Percentiles rank a stretch among this genome's conserved stretches.
Conservation (phyloP, 2,888 invertebrate species). For the Drosophila paranaensis region DNA sequence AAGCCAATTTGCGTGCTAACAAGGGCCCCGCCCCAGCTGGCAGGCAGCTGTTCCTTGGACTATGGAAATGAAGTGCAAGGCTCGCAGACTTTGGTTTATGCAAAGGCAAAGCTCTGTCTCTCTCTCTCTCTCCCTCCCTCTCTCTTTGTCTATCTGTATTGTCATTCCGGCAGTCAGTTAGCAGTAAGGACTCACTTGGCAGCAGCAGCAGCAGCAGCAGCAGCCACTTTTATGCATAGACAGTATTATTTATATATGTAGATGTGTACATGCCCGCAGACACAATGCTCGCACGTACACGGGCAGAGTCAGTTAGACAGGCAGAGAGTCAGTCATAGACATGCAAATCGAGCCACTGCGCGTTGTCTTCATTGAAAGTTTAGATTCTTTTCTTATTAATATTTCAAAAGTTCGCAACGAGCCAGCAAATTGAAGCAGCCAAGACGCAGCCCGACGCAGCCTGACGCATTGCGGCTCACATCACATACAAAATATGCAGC, state of each 20-base stretch:
- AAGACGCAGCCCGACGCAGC: slow-evolving; percentile 23
- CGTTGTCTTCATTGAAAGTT: slow-evolving; percentile 68
- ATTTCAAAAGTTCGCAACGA: slow-evolving; percentile 65
- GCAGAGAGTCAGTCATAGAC: slow-evolving; percentile 24
- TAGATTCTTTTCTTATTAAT: slow-evolving; percentile 76
- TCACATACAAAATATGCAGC: background rate
- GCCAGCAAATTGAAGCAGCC: slow-evolving; percentile 49
- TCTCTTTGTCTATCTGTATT: slow-evolving; percentile 26
- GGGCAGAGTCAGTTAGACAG: background rate
- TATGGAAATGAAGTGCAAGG: slow-evolving; percentile 65
- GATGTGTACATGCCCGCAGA: slow-evolving; percentile 18
- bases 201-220: slow-evolving; percentile 42
- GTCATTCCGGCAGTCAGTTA: slow-evolving; percentile 51
- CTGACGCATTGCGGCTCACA: slow-evolving; percentile 9
- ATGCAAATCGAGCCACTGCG: slow-evolving; percentile 46
- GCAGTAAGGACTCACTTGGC: slow-evolving; percentile 37
- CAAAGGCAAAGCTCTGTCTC: slow-evolving; percentile 18
- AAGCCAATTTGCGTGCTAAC: slow-evolving; percentile 42
- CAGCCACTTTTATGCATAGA: slow-evolving; percentile 46
- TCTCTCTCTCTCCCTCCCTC: background rate
- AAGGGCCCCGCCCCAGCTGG: slow-evolving; percentile 23
- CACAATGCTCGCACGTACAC: slow-evolving; percentile 12
- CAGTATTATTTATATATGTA: slow-evolving; percentile 25
- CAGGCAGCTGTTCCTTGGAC: slow-evolving; percentile 41
- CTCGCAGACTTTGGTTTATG: slow-evolving; percentile 39